A percentile compares a stretch with the other conserved stretches of the same genome.
Evolutionary conservation across 2,113 vertebrate genomes (phyloP).

Genomic region (Ahaetulla prasina): DNA sequence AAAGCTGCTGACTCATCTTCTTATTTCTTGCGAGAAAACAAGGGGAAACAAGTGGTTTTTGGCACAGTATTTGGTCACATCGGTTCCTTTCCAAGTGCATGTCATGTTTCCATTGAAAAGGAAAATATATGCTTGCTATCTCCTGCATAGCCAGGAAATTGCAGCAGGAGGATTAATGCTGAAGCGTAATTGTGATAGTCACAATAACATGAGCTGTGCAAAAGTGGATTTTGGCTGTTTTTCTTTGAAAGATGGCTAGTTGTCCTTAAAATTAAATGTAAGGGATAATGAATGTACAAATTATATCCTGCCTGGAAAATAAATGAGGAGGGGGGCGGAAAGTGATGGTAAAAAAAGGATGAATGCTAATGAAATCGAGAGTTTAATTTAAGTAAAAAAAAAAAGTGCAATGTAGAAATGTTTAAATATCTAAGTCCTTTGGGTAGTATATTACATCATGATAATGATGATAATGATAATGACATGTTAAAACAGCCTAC

Average conservation of each 20-base stretch:
- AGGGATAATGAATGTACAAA: conserved; percentile 15
- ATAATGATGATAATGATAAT: neutral
- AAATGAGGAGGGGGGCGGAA: neutral
- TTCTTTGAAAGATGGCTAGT: neutral
- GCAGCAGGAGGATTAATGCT: conserved; percentile 49
- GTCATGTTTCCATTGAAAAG: conserved; percentile 42
- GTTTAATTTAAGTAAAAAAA: neutral
- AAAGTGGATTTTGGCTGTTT: conserved; percentile 29
- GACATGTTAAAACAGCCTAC: neutral
- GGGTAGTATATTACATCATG: neutral
- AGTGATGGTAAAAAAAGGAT: neutral
- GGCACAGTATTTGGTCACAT: conserved; percentile 38
- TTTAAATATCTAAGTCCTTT: neutral
- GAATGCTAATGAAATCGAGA: neutral
- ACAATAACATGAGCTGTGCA: conserved; percentile 35
- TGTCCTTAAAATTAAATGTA: conserved; percentile 23
- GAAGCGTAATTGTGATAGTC: conserved; percentile 49
- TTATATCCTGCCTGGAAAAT: neutral
- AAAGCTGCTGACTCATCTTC: conserved; percentile 23
- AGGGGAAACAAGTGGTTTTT: neutral
- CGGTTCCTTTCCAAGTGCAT: conserved; percentile 38
- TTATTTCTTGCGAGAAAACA: conserved; percentile 21
- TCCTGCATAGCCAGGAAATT: conserved; percentile 35
- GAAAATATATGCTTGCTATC: conserved; percentile 35
- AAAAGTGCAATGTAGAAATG: neutral